Evolutionary conservation across 2,888 invertebrate species (phyloP).

Genomic region (Eurytoma californica): DNA sequence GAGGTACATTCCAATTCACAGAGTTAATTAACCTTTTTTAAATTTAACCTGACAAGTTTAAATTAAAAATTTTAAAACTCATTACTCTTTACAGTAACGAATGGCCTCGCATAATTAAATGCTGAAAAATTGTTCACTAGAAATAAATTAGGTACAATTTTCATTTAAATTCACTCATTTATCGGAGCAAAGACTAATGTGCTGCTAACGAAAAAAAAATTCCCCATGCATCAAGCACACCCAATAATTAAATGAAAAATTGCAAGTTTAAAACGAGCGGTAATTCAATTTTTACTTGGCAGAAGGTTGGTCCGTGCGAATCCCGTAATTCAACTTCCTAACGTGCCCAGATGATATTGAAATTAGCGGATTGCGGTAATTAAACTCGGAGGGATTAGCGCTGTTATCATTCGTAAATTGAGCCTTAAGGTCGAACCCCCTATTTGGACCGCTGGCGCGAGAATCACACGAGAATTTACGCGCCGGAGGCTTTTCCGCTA

Average conservation of each 20-base stretch:
- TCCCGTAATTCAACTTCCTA: not conserved
- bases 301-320: not conserved
- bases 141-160: no score
- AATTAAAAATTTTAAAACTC: no score
- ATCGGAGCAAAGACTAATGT: no score
- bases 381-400: slow-evolving; percentile 30
- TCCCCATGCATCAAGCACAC: not conserved
- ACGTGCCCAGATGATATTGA: not conserved
- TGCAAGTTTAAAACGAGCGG: slow-evolving; percentile 19
- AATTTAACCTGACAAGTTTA: no score
- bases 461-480: not conserved
- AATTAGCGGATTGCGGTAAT: slow-evolving; percentile 8
- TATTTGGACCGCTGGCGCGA: slow-evolving; percentile 9
- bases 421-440: not conserved
- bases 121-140: no score
- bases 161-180: no score
- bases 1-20: no score
- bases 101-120: no score
- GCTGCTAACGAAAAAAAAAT: no score
- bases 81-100: no score
- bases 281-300: slow-evolving; percentile 1
- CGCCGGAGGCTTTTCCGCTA: not conserved
- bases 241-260: slow-evolving; percentile 5
- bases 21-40: no score
- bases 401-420: slow-evolving; percentile 33